Percentiles rank a stretch among this genome's conserved stretches.
phyloP scores from a whole-genome alignment of 2,797 vertebrate species.

The Myotis daubentonii region DNA sequence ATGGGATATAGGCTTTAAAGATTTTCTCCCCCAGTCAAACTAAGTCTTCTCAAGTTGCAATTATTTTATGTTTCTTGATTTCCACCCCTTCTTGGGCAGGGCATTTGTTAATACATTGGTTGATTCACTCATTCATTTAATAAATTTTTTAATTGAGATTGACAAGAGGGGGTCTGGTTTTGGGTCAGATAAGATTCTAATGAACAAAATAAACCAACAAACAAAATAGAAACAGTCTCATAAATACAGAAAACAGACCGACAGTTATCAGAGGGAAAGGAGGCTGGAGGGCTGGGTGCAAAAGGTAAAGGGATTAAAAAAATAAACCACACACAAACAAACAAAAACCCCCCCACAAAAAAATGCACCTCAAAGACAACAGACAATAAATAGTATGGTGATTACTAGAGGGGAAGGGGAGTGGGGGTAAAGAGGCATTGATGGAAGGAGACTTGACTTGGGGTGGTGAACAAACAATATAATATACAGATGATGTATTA shows the following conservation, averaged over 20 bases:
- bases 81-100: not conserved
- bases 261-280: not conserved
- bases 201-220: not conserved
- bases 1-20: not conserved
- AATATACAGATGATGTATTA: not conserved
- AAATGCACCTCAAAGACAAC: not conserved
- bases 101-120: not conserved
- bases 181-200: not conserved
- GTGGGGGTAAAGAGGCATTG: not conserved
- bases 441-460: not conserved
- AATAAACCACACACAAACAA: too few species aligned
- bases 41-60: not conserved
- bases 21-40: not conserved
- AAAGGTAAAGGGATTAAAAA: not conserved
- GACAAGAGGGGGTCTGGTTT: not conserved
- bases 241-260: not conserved
- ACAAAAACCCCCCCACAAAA: not conserved
- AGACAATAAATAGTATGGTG: not conserved
- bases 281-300: not conserved
- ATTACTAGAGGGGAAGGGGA: not conserved
- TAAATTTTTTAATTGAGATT: not conserved
- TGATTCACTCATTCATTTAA: not conserved
- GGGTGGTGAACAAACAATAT: not conserved
- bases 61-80: conserved; percentile 41
- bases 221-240: not conserved